Evolutionary conservation across 2,888 invertebrate genomes (phyloP), one percentile per base, ranked within the genome.

Genomic region (Physocephala rufipes): DNA sequence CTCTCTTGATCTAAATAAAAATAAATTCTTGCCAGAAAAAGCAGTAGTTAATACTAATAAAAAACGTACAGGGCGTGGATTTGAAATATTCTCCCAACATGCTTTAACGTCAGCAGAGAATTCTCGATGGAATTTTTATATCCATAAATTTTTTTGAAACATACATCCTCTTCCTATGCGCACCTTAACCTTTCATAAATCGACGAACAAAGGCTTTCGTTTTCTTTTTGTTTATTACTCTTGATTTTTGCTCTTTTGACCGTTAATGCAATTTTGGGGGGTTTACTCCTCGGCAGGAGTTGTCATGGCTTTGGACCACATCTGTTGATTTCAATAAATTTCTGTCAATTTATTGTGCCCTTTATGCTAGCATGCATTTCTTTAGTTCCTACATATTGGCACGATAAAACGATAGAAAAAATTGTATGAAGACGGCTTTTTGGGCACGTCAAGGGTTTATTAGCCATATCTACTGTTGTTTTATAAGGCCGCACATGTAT

Each of bases 41-140:
- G n/a, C n/a, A n/a, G 5, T 73, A 75, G 74, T 73, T 75, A 74
- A 75, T 76, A 71, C 74, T 75, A 74, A 74, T 76, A 70, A 74
- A 73, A 75, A 73, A 76, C 71, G 74, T 75, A 75, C 76, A 72
- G 76, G 76, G 76, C 75, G 76, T 76, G 76, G 76, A 76, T 75
- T 61, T 61, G 43, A 7, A 36, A 30, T 24, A 51, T 51, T 16
- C 15, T 49, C 49, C 24, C 67, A 16, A 15, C 55, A 36, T 36
- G 15, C 13, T 58, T 67, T 59, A 67, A 67, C 67, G 67, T 59
- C 59, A 67, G 47, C 47, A n/a, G 30, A 47, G 30, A 66, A 19
- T 36, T 2, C 36, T 53, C 36, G 21, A 53, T 28, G 30, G 36
- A n/a, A 55, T 53, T 28, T 55, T 49, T 26, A 47, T 63, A 47